Evolutionary conservation across 2,888 invertebrate genomes (phyloP), one percentile per base, ranked within the genome.

Genomic region (Drosophila planitibia): DNA sequence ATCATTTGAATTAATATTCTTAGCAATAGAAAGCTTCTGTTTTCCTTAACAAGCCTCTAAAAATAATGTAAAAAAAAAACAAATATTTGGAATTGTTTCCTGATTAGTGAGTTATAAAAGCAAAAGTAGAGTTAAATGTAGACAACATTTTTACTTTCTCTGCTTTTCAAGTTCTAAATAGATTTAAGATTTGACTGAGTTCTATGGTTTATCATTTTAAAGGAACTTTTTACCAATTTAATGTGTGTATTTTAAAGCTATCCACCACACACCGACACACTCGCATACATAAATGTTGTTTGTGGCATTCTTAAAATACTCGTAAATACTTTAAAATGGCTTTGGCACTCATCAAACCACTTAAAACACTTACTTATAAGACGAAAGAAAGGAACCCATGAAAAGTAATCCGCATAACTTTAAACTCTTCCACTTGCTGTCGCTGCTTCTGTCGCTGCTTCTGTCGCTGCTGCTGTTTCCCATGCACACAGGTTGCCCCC

Each of bases 251-350:
- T 69, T 53, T 39, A 35, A 53, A 70, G 35, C 6, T 62, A 54
- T 62, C 39, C 54, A 47, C 25, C 28, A 30, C 22, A 49, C 52
- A 28, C 57, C 60, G 19, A 68, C 62, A 35, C 54, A 64, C 35
- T 44, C 55, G 69, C 86, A 89, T 82, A 89, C 57, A 76, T 84
- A 84, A 89, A 76, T 89, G 85, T 85, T 89, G 89, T 81, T 77
- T 81, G 74, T 85, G 85, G 73, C 79, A 49, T 66, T 59, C 41
- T 49, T 28, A 67, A 49, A 61, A 32, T 16, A 33, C 59, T 57
- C 76, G 68, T 70, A 53, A 74, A 81, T 72, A 70, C 28, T n/a
- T 68, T 25, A 41, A 22, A 83, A 78, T 89, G 89, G 89, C 89
- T 88, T 88, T 91, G 89, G 89, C 90, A 91, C 91, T 83, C 63